Percentiles rank a stretch among this genome's conserved stretches.
These are phyloP conservation scores for Hedychridium roseum DNA, from an alignment of 2,888 invertebrate species.

Conservation along the genomic window DNA sequence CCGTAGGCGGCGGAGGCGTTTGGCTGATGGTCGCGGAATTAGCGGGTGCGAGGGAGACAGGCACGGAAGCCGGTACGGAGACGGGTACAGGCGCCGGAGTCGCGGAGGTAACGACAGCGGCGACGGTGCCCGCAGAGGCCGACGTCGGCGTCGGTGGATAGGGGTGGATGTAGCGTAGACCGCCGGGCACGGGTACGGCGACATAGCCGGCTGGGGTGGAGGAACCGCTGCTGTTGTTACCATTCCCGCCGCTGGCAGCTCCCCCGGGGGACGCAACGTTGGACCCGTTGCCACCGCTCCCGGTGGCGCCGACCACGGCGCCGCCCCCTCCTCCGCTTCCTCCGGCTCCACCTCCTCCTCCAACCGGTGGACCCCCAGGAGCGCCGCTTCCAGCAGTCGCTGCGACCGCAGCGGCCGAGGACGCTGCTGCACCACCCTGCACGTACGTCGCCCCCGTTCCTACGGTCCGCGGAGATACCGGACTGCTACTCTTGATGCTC, in stretches of 20 bases:
- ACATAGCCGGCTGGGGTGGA: constrained; percentile 26
- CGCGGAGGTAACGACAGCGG: constrained; percentile 34
- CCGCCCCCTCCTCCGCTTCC: constrained; percentile 20
- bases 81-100: constrained; percentile 54
- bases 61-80: constrained; percentile 33
- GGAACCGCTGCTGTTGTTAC: constrained; percentile 31
- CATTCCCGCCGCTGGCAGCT: constrained; percentile 12
- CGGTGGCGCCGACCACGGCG: constrained; percentile 29
- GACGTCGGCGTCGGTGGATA: constrained; percentile 57
- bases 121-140: constrained; percentile 38
- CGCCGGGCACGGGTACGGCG: constrained; percentile 65
- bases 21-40: constrained; percentile 57
- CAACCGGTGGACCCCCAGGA: constrained; percentile 24
- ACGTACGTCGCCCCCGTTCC: constrained; percentile 51
- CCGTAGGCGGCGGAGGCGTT: constrained; percentile 64
- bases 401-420: constrained; percentile 31
- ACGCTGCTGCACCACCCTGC: constrained; percentile 44
- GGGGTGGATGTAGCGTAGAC: constrained; percentile 59
- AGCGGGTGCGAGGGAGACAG: constrained; percentile 23
- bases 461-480: constrained; percentile 58
- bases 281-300: constrained; percentile 63
- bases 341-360: constrained; percentile 15
- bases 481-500: constrained; percentile 59
- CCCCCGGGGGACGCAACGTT: constrained; percentile 38
- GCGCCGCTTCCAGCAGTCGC: constrained; percentile 26